Percentiles rank a stretch among this genome's conserved stretches.
Evolutionary conservation across 1,140 invertebrate genomes (phyloP).

Genomic region (Rhizoglyphus robini): DNA sequence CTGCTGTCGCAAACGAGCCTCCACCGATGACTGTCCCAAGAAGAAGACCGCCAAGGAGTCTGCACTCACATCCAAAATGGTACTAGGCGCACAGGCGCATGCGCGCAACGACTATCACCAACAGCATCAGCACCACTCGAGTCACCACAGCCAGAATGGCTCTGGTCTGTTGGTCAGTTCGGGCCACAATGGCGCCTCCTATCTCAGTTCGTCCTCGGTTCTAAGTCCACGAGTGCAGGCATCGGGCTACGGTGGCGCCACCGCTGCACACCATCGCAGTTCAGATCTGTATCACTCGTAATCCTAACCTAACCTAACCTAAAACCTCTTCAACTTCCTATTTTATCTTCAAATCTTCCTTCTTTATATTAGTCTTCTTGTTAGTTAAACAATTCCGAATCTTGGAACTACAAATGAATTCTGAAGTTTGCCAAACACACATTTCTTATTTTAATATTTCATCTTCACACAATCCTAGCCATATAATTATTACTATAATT

Average conservation of each 20-base stretch:
- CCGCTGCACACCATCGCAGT: background rate
- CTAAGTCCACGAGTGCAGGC: conserved; percentile 4
- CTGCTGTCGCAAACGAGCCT: conserved; percentile 22
- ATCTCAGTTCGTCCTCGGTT: background rate
- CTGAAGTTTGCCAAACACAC: background rate
- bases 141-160: background rate
- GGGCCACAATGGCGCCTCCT: background rate
- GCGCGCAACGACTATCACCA: background rate
- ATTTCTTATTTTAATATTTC: no score
- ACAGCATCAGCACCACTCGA: background rate
- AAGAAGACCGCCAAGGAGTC: conserved; percentile 2
- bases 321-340: background rate
- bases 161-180: background rate
- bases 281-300: background rate
- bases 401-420: background rate
- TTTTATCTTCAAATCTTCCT: background rate
- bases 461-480: no score
- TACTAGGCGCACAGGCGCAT: background rate
- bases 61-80: background rate
- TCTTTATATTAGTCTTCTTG: background rate
- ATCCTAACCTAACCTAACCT: background rate
- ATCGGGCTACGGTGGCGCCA: background rate
- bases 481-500: no score
- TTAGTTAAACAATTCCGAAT: background rate
- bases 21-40: background rate